These are phyloP conservation scores for Peromyscus polionotus DNA, from an alignment of 2,113 vertebrate species.

Conservation along the genomic window DNA sequence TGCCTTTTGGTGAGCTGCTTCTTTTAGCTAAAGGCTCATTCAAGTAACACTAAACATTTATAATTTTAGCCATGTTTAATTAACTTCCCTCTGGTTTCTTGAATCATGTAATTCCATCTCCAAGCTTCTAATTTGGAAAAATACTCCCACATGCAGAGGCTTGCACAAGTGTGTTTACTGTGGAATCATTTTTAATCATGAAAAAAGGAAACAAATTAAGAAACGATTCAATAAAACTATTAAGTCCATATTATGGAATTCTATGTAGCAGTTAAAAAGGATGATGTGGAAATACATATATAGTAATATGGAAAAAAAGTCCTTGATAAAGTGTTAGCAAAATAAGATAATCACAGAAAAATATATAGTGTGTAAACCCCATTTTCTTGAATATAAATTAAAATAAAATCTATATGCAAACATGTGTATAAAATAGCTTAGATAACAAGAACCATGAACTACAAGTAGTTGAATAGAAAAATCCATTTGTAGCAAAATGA, in stretches of 20 bases:
- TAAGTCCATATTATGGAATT: conserved; percentile 23
- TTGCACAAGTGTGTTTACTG: background rate
- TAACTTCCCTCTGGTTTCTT: conserved; percentile 59
- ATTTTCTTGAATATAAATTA: conserved; percentile 36
- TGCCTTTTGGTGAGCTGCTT: conserved; percentile 60
- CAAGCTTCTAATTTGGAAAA: conserved; percentile 57
- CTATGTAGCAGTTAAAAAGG: conserved; percentile 48
- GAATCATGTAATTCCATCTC: conserved; percentile 46
- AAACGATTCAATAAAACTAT: conserved; percentile 51
- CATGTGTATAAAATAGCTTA: conserved; percentile 1
- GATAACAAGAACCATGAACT: conserved; percentile 4
- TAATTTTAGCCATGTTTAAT: conserved; percentile 66
- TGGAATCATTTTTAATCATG: conserved; percentile 2
- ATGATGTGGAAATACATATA: background rate
- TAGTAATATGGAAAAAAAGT: background rate
- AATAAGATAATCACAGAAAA: conserved; percentile 55
- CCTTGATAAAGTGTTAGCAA: conserved; percentile 27
- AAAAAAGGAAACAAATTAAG: conserved; percentile 48
- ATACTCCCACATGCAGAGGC: conserved; percentile 20
- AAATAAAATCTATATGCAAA: conserved; percentile 41
- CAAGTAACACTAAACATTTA: conserved; percentile 58
- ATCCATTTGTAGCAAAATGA: background rate
- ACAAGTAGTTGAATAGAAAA: background rate
- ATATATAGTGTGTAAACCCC: background rate
- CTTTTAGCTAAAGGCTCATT: conserved; percentile 70